phyloP scores from a whole-genome alignment of 2,888 invertebrate genomes.

The Erebia aethiops region DNA sequence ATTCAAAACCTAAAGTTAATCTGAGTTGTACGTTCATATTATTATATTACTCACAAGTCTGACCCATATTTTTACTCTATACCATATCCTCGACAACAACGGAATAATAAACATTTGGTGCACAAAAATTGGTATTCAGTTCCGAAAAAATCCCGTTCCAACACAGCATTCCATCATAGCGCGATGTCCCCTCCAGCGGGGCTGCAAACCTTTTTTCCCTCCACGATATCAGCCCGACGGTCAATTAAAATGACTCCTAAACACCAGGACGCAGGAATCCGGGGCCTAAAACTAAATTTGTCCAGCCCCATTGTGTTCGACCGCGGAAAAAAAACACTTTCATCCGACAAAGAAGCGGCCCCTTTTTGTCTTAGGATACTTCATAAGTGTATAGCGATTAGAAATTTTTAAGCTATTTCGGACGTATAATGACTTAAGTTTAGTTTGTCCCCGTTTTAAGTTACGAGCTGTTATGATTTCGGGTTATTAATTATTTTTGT shows the following conservation, averaged over 20 bases:
- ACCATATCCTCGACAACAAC: not conserved
- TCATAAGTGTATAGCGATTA: slow-evolving; percentile 75
- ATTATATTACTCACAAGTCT: not conserved
- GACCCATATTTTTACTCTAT: not conserved
- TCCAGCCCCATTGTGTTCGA: slow-evolving; percentile 72
- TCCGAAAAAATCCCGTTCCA: slow-evolving; percentile 20
- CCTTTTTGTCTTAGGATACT: slow-evolving; percentile 64
- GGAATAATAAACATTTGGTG: not conserved
- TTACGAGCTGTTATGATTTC: slow-evolving; percentile 22
- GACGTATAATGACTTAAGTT: slow-evolving; percentile 69
- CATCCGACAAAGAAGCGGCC: slow-evolving; percentile 72
- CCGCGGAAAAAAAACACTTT: slow-evolving; percentile 57
- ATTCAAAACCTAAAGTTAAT: too few species aligned
- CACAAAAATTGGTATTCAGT: slow-evolving; percentile 1
- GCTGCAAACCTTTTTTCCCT: slow-evolving; percentile 54
- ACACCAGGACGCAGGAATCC: slow-evolving; percentile 72
- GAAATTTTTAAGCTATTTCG: slow-evolving; percentile 60
- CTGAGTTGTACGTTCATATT: too few species aligned
- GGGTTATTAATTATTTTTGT: not conserved
- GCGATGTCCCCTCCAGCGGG: slow-evolving; percentile 51
- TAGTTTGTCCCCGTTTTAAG: slow-evolving; percentile 37
- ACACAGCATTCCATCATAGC: slow-evolving; percentile 74
- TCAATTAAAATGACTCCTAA: slow-evolving; percentile 80
- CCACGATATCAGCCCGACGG: slow-evolving; percentile 62
- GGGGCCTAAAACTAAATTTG: slow-evolving; percentile 67